phyloP scores from a whole-genome alignment of 2,113 vertebrate genomes.

The Phyllostomus discolor region DNA sequence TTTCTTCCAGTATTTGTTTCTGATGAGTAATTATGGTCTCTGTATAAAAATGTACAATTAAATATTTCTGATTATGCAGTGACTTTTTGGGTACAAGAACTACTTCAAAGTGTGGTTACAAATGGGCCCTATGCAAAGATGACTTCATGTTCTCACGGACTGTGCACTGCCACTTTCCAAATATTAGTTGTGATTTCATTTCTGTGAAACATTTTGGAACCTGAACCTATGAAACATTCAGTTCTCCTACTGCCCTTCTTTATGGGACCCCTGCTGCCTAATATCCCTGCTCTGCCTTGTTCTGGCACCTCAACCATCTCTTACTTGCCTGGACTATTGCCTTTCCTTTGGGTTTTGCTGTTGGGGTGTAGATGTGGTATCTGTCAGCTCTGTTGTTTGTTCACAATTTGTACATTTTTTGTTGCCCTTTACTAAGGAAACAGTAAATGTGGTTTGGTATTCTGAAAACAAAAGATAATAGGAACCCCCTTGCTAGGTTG shows the following conservation, averaged over 20 bases:
- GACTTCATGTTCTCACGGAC: background rate
- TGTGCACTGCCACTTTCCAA: background rate
- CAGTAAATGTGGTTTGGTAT: slow-evolving; percentile 92
- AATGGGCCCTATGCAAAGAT: background rate
- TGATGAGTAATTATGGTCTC: slow-evolving; percentile 29
- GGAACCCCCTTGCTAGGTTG: background rate
- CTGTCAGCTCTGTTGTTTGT: slow-evolving; percentile 77
- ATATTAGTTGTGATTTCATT: background rate
- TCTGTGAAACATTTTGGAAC: background rate
- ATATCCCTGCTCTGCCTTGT: background rate
- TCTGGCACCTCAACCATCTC: background rate
- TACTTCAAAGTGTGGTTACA: background rate
- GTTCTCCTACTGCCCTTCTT: background rate
- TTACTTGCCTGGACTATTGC: background rate
- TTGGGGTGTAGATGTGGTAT: slow-evolving; percentile 16
- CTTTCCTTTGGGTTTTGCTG: background rate
- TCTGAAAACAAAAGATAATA: slow-evolving; percentile 59
- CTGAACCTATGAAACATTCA: background rate
- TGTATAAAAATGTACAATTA: background rate
- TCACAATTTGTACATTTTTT: slow-evolving; percentile 87
- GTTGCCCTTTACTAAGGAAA: slow-evolving; percentile 89
- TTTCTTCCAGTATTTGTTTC: slow-evolving; percentile 40
- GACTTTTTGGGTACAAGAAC: background rate
- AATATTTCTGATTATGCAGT: slow-evolving; percentile 29
- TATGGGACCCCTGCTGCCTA: slow-evolving; percentile 2